phyloP scores from a whole-genome alignment of 1,140 invertebrate species.

The Centruroides vittatus region DNA sequence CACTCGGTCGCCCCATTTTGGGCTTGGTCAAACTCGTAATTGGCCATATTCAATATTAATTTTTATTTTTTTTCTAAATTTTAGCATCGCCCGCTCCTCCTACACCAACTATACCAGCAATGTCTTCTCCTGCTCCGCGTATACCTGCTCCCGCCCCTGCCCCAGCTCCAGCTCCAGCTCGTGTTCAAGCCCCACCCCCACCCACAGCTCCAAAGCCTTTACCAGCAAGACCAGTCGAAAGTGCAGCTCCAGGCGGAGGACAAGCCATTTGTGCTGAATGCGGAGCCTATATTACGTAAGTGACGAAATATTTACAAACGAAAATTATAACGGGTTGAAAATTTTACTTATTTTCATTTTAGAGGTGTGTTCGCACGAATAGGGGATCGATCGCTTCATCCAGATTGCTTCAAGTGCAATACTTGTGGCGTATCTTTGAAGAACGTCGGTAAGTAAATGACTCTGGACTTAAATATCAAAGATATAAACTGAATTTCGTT shows the following conservation, averaged over 20 bases:
- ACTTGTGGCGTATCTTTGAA: conserved; percentile 86
- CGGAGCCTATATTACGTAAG: conserved; percentile 5
- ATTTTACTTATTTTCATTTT: conserved; percentile 13
- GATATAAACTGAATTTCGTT: too few species aligned
- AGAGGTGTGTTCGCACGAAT: conserved; percentile 91
- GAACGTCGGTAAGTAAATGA: conserved; percentile 36
- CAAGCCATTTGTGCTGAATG: conserved; percentile 11
- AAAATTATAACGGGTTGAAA: neutral
- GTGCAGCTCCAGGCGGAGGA: neutral
- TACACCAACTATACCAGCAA: neutral
- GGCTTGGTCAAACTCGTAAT: too few species aligned
- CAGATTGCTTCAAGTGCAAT: conserved; percentile 91
- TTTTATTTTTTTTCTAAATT: neutral
- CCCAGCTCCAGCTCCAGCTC: conserved; percentile 6
- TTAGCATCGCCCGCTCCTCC: conserved; percentile 8
- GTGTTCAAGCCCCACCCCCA: conserved; percentile 2
- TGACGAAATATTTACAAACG: neutral
- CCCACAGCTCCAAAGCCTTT: neutral
- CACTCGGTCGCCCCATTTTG: too few species aligned
- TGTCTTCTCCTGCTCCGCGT: too few species aligned
- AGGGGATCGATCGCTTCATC: conserved; percentile 88
- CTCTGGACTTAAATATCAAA: neutral
- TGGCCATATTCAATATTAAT: too few species aligned
- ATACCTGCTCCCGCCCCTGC: conserved; percentile 2
- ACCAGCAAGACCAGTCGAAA: neutral